Evolutionary conservation across 2,113 vertebrate species (phyloP), one percentile per base, ranked within the genome.

Genomic region (Pelmatolapia mariae): DNA sequence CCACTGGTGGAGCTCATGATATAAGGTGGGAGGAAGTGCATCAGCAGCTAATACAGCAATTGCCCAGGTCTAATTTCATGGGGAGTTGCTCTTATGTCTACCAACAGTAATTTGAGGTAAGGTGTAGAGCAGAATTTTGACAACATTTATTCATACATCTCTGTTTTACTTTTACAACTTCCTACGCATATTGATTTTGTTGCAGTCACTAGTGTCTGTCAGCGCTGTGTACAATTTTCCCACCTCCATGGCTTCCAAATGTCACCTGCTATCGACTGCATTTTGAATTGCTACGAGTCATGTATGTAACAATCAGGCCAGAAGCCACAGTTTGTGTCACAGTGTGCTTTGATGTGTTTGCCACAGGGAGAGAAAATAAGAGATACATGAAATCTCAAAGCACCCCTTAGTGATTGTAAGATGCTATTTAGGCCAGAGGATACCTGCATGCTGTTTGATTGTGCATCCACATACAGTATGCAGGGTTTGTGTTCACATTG

Each of bases 261-360:
- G 92, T 91, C 91, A 87, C 66, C 52, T n/a, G 5, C 29, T 40
- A 90, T 87, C 8, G 87, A 91, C 92, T 91, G 71, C 1, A 7
- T 78, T 82, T 86, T 82, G 54, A 79, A 85, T 76, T 9, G 6
- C 40, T 22, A 10, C 8, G 6, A 82, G 18, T 83, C 80, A 81
- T 71, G 61, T 78, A 88, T 80, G 80, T 71, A 85, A 89, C 87
- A 88, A 59, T 87, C 50, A 53, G 63, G 84, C 8, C 80, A 86
- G 87, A 89, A 80, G 66, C 47, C 66, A 61, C 76, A 43, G 85
- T 89, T 80, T 90, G 56, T 80, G 66, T 50, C 76, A 68, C 24
- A 29, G 19, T 33, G n/a, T 66, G 54, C 31, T 66, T 71, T 54
- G 52, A 81, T 82, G 82, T 76, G 85, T 84, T 88, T 87, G 40